Evolutionary conservation across 2,113 vertebrate genomes (phyloP).

Genomic region (Antechinus flavipes): DNA sequence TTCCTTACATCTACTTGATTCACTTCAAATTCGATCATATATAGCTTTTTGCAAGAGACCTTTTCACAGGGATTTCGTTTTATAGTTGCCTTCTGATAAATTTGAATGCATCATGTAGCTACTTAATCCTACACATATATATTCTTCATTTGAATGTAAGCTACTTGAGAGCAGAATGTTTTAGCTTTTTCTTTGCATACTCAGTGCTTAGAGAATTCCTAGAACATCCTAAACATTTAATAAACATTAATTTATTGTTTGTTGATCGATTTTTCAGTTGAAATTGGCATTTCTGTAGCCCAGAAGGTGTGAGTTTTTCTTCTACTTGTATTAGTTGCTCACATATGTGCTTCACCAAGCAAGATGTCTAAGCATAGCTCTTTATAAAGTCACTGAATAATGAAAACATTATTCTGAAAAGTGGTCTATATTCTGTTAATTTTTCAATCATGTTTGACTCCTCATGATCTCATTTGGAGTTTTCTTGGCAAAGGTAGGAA

Average conservation of each 20-base stretch:
- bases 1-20: neutral
- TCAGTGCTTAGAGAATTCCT: neutral
- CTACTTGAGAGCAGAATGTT: neutral
- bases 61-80: neutral
- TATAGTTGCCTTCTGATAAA: neutral
- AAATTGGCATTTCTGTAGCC: neutral
- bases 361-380: neutral
- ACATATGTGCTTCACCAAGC: neutral
- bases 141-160: neutral
- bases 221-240: neutral
- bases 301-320: neutral
- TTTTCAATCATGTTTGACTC: too few relatives aligned
- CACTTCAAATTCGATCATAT: neutral
- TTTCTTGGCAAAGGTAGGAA: neutral
- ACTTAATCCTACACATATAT: neutral
- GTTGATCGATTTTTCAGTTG: neutral
- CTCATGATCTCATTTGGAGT: neutral
- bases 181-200: neutral
- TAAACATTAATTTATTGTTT: neutral
- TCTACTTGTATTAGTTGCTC: neutral
- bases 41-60: neutral
- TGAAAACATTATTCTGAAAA: neutral
- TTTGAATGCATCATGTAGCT: neutral
- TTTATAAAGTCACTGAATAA: neutral
- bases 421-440: neutral